Evolutionary conservation across 2,797 vertebrate genomes (phyloP).

Genomic region (Balearica regulorum): DNA sequence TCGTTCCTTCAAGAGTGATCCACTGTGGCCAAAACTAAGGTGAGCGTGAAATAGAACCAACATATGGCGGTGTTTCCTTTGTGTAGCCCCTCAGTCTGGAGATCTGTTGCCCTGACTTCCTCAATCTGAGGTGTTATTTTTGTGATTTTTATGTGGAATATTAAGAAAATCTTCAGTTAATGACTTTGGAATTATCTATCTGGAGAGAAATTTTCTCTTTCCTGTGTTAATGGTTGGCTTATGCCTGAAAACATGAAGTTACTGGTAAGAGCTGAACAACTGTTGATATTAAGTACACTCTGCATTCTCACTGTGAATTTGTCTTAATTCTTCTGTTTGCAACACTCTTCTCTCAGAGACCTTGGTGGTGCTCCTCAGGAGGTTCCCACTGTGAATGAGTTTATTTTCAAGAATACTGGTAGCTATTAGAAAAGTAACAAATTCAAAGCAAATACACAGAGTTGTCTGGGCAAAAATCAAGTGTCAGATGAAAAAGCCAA

Average conservation of each 20-base stretch:
- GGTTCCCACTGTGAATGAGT: background rate
- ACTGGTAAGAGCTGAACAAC: background rate
- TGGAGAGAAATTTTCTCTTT: background rate
- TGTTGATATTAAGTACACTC: background rate
- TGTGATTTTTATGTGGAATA: background rate
- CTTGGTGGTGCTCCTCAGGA: background rate
- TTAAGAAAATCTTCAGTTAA: background rate
- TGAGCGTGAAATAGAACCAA: background rate
- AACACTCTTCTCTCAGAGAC: background rate
- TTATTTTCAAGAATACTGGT: background rate
- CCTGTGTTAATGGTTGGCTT: background rate
- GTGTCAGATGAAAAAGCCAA: background rate
- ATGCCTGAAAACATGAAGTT: background rate
- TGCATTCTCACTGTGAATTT: background rate
- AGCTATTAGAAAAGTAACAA: background rate
- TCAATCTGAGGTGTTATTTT: background rate
- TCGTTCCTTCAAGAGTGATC: background rate
- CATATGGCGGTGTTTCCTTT: background rate
- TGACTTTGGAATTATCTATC: background rate
- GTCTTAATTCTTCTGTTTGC: background rate
- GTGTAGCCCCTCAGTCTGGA: background rate
- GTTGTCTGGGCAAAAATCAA: background rate
- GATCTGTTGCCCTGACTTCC: background rate
- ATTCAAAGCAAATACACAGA: background rate
- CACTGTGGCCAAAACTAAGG: background rate